These are phyloP conservation scores for Plecturocebus donacophilus DNA, from an alignment of 2,113 vertebrate species.

Conservation along the genomic window DNA sequence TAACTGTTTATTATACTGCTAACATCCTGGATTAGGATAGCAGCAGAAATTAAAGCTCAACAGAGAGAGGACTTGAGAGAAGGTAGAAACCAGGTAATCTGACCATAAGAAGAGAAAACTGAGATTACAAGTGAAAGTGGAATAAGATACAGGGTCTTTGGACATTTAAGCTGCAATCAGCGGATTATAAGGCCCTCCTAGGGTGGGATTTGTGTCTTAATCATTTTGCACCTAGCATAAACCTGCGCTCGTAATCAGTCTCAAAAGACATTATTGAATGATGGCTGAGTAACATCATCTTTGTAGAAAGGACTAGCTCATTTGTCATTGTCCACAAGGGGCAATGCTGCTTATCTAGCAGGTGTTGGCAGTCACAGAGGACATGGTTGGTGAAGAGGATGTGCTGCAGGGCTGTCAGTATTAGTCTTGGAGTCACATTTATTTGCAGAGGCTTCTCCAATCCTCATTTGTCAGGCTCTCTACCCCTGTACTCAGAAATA, in stretches of 20 bases:
- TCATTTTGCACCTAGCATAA: slow-evolving; percentile 57
- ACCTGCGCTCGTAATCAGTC: not conserved
- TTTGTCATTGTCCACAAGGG: slow-evolving; percentile 50
- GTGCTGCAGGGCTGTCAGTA: slow-evolving; percentile 18
- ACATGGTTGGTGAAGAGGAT: not conserved
- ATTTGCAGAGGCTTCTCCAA: slow-evolving; percentile 58
- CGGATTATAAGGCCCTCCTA: not conserved
- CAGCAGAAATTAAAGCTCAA: slow-evolving; percentile 31
- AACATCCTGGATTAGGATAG: not conserved
- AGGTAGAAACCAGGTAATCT: not conserved
- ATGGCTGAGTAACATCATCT: slow-evolving; percentile 29
- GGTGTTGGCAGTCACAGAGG: slow-evolving; percentile 37
- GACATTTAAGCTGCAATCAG: not conserved
- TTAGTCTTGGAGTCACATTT: slow-evolving; percentile 62
- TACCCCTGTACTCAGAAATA: not conserved
- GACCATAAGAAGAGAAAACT: slow-evolving; percentile 11
- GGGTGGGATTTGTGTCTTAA: slow-evolving; percentile 7
- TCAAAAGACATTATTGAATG: slow-evolving; percentile 49
- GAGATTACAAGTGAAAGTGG: slow-evolving; percentile 38
- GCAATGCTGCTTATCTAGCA: slow-evolving; percentile 42
- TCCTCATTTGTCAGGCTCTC: slow-evolving; percentile 2
- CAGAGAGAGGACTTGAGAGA: not conserved
- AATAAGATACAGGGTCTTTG: not conserved
- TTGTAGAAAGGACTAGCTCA: slow-evolving; percentile 27
- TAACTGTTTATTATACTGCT: not conserved